Base-by-base conservation (phyloP, 2,797 vertebrate genomes). In the Anolis apletophallus region DNA sequence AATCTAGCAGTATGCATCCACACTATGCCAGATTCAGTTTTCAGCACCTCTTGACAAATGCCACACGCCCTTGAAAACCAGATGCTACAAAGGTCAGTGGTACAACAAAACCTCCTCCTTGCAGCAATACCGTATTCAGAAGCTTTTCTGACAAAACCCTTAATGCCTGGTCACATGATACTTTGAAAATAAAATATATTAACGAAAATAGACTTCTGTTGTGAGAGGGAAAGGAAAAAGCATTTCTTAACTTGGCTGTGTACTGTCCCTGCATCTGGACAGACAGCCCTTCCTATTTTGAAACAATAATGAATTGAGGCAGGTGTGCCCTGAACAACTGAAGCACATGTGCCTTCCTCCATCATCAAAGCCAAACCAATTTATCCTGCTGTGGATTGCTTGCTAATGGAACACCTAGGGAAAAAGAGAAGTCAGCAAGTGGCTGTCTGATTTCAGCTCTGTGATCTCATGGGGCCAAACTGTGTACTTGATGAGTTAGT, bases 361-460 rank as follows among this genome's bases (percentile, higher is more conserved):
- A 93, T 78, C 89, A 83, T 84, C 69, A 93, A 87, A 81, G 90
- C 89, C 93, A 90, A 93, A 85, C 92, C 81, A 92, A 90, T 83
- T 91, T 91, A 89, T 83, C 87, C 87, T 73, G 68, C 87, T 93
- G 94, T 96, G 94, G 95, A 72, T 96, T 94, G 94, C 93, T 90
- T 84, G 55, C 32, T 55, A 73, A 93, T 82, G 94, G 89, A 89
- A 84, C 73, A 91, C 88, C 88, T 93, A 84, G 90, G 76, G 79
- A 89, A 79, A 84, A 75, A 93, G 89, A 96, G 88, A 91, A 93
- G 92, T 93, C 75, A 94, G 92, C 93, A 91, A 83, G 1, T 83
- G 93, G 91, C 92, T 93, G 94, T 87, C 94, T 92, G 93, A 87
- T 87, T 93, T 91, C 94, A 94, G 94, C 94, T 90, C 95, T 93